A percentile compares a stretch with the other conserved stretches of the same genome.
phyloP scores from a whole-genome alignment of 2,113 vertebrate species.

The Parus major region DNA sequence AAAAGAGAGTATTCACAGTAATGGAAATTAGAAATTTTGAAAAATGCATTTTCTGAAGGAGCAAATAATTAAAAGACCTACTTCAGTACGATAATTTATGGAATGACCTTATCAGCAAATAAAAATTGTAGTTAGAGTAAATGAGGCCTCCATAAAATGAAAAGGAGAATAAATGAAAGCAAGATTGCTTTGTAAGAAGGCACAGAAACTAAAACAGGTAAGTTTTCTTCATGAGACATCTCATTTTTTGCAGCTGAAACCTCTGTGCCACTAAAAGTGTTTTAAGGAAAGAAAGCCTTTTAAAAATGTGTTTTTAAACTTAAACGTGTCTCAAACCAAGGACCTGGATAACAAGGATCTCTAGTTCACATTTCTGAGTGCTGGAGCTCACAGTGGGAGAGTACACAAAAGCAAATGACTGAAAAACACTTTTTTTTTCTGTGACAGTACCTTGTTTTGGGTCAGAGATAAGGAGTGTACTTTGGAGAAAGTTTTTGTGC shows the following conservation, averaged over 20 bases:
- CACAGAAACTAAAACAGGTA: neutral
- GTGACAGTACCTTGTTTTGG: neutral
- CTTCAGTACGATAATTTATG: neutral
- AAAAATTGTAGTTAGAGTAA: conserved; percentile 25
- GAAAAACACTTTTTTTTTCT: neutral
- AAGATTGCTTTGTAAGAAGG: neutral
- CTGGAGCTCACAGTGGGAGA: neutral
- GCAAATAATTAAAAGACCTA: conserved; percentile 36
- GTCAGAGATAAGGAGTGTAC: neutral
- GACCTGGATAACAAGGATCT: neutral
- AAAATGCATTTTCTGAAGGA: conserved; percentile 36
- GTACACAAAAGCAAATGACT: neutral
- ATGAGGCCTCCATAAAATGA: neutral
- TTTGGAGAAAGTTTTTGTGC: neutral
- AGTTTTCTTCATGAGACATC: neutral
- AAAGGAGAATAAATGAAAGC: conserved; percentile 20
- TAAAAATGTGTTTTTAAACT: neutral
- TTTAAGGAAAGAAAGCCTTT: neutral
- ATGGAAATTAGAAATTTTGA: conserved; percentile 28
- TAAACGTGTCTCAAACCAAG: neutral
- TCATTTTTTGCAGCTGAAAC: neutral
- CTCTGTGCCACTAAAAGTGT: neutral
- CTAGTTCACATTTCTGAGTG: neutral
- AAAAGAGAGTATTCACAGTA: neutral
- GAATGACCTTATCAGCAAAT: conserved; percentile 24